Evolutionary conservation across 2,888 invertebrate genomes (phyloP).

Genomic region (Caenorhabditis becei): DNA sequence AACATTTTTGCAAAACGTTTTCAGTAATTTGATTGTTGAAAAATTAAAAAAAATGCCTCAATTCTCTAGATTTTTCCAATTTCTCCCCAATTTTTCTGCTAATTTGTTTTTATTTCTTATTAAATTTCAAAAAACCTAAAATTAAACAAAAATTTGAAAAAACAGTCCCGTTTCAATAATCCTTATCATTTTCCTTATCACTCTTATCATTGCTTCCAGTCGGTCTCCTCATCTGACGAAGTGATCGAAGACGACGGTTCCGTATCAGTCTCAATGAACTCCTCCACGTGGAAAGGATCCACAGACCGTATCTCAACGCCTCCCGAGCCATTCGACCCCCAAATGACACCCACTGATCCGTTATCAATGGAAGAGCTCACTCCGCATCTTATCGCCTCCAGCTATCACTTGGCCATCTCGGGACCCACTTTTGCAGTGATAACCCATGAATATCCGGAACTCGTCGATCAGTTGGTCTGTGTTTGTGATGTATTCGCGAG

Average conservation of each 20-base stretch:
- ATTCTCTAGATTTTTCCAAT: no score
- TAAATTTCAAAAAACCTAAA: no score
- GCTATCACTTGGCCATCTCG: constrained; percentile 64
- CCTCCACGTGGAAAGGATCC: constrained; percentile 47
- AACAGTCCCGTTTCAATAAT: no score
- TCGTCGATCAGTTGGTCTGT: constrained; percentile 76
- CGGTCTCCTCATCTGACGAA: constrained; percentile 69
- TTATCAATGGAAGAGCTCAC: constrained; percentile 24
- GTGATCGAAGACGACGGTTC: constrained; percentile 67
- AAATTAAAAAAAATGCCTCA: no score
- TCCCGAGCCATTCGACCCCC: constrained; percentile 1
- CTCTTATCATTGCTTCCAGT: constrained; percentile 45
- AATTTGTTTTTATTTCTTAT: no score
- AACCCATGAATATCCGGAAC: constrained; percentile 79
- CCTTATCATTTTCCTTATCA: no score
- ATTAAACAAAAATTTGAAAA: background rate
- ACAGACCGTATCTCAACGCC: constrained; percentile 16
- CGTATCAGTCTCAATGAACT: constrained; percentile 47
- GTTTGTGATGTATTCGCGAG: constrained; percentile 82
- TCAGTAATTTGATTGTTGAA: no score
- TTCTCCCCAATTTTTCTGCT: no score
- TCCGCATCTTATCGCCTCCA: constrained; percentile 40
- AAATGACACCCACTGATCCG: constrained; percentile 8
- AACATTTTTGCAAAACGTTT: no score
- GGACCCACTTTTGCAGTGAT: constrained; percentile 78